These are phyloP conservation scores for Sogatella furcifera DNA, from an alignment of 1,140 invertebrate species.

Conservation along the genomic window DNA sequence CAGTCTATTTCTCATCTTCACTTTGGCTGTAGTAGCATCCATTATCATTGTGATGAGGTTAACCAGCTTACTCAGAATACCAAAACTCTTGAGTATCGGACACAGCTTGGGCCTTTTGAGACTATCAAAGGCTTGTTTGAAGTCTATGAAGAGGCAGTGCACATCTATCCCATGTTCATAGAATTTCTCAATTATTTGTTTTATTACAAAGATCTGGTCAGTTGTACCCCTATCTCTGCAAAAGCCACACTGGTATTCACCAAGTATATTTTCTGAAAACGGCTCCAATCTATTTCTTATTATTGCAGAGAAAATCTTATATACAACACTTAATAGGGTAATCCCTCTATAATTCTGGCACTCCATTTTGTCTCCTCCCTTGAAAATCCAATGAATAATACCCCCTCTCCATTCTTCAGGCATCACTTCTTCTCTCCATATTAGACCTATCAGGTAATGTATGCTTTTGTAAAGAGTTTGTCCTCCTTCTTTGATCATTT, in stretches of 20 bases:
- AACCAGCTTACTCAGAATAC: not conserved
- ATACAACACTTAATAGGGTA: not conserved
- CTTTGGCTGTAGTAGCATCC: not conserved
- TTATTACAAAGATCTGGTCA: slow-evolving; percentile 13
- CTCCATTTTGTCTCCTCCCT: not conserved
- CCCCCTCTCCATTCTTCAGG: not conserved
- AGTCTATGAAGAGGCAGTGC: not conserved
- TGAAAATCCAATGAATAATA: not conserved
- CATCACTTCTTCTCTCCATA: not conserved
- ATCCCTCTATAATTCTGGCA: slow-evolving; percentile 13
- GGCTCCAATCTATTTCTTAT: slow-evolving; percentile 2
- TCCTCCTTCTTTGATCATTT: slow-evolving; percentile 2
- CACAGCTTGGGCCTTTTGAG: not conserved
- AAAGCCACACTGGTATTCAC: slow-evolving; percentile 14
- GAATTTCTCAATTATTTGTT: slow-evolving; percentile 6
- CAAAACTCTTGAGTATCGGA: not conserved
- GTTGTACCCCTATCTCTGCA: slow-evolving; percentile 1
- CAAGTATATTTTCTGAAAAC: slow-evolving; percentile 4
- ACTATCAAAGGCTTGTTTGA: not conserved
- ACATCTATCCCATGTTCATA: not conserved
- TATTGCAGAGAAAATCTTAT: slow-evolving; percentile 8
- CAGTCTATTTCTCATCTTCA: not conserved
- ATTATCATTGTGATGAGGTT: not conserved
- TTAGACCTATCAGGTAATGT: not conserved
- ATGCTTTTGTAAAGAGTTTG: not conserved